Evolutionary conservation across 1,140 invertebrate species (phyloP), one percentile per base, ranked within the genome.

Genomic region (Cephus cinctus): DNA sequence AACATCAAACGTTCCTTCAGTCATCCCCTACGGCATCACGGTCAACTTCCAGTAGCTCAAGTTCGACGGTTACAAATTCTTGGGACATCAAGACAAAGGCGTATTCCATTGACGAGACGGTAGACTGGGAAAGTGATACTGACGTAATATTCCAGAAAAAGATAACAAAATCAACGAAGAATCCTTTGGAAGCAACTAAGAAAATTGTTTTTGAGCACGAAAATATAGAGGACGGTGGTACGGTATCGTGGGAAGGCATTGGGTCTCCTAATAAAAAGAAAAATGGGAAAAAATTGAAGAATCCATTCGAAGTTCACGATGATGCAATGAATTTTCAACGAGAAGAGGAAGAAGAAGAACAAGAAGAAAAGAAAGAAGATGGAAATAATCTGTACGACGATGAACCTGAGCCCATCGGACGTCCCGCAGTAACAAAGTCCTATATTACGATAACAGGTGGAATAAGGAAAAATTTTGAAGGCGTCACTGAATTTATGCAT

Each of bases 131-230:
- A 12, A 2, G 2, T 8, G 1, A 25, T 36, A 22, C 25, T 22
- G 16, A 45, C 31, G 6, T 18, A 21, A 1, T 2, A 36, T 8
- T 11, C 43, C 21, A 45, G n/a, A 15, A 32, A 27, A 22, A 22
- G 19, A 23, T 14, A 36, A 9, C 23, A 25, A 16, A 14, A 25
- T 14, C 19, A 16, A 14, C n/a, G 2, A n/a, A 14, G 21, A 45
- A 32, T 2, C 43, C 43, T 3, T 45, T 36, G 21, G 43, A 45
- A 9, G 43, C 43, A 2, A 25, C 38, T 12, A 35, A 45, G 3
- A 5, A 9, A 3, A 35, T 36, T 18, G 35, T 36, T 36, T 45
- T n/a, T n/a, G n/a, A n/a, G n/a, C n/a, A 45, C 14, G 19, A 40
- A 3, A 45, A 36, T 23, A 25, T 25, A 18, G 43, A 43, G n/a